A percentile compares a stretch with the other conserved stretches of the same genome.
These are phyloP conservation scores for Tinea semifulvella DNA, from an alignment of 2,888 invertebrate species.

Conservation along the genomic window DNA sequence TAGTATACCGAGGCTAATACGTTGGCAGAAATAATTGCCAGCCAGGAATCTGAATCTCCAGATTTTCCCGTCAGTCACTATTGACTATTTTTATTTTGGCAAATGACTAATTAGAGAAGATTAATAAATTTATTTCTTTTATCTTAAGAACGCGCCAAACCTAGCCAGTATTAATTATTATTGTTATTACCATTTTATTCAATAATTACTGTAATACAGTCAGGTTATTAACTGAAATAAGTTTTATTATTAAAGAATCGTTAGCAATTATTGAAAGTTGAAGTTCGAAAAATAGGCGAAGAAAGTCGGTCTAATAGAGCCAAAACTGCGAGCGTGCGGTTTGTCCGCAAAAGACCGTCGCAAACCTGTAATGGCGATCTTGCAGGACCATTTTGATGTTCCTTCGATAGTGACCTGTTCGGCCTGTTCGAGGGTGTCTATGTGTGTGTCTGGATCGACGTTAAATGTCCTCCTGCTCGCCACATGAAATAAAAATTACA, in stretches of 20 bases:
- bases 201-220: too few relatives aligned
- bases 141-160: too few relatives aligned
- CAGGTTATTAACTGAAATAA: too few relatives aligned
- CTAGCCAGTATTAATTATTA: too few relatives aligned
- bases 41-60: too few relatives aligned
- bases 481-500: constrained; percentile 61
- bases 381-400: constrained; percentile 99
- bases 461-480: constrained; percentile 90
- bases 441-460: constrained; percentile 97
- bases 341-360: constrained; percentile 64
- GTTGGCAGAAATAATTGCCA: too few relatives aligned
- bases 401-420: constrained; percentile 98
- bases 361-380: constrained; percentile 99
- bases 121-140: too few relatives aligned
- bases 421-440: constrained; percentile 97
- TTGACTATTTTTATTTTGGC: too few relatives aligned
- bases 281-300: constrained; percentile 37
- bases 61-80: too few relatives aligned
- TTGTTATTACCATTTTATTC: too few relatives aligned
- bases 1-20: too few relatives aligned
- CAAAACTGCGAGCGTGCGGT: constrained; percentile 64
- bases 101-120: too few relatives aligned
- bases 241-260: background rate
- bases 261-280: constrained; percentile 2
- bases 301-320: constrained; percentile 59